Conservation (phyloP, 2,888 invertebrate species). For the Melanchra persicariae region DNA sequence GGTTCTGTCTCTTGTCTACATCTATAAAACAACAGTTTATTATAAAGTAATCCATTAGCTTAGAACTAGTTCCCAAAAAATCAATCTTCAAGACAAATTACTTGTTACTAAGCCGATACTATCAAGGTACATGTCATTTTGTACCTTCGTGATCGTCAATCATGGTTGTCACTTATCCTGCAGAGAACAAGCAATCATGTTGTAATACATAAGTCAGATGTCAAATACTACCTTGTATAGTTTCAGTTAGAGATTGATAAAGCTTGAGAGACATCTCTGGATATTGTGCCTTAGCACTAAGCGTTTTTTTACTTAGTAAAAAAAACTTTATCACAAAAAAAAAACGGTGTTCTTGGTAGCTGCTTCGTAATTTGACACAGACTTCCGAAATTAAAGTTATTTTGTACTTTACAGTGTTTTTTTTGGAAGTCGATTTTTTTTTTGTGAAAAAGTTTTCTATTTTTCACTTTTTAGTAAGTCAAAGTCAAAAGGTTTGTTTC, state of each 20-base stretch:
- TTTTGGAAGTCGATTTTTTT: no score
- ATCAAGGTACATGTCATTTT: neutral
- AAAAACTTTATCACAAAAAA: no score
- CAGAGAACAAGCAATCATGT: conserved; percentile 22
- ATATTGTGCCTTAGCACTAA: no score
- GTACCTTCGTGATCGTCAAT: conserved; percentile 34
- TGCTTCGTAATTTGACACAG: no score
- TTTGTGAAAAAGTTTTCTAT: no score
- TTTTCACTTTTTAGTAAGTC: no score
- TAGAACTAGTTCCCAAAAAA: conserved; percentile 1
- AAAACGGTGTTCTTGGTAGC: no score
- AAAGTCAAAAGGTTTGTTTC: no score
- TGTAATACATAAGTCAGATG: conserved; percentile 1
- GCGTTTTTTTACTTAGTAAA: no score
- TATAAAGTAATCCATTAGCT: neutral
- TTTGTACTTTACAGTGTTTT: no score
- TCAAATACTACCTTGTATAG: conserved; percentile 12
- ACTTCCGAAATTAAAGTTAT: no score
- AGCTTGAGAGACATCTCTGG: neutral
- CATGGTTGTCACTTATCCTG: conserved; percentile 27
- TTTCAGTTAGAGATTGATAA: neutral
- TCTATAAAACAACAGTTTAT: neutral
- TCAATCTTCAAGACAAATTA: neutral
- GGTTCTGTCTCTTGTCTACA: neutral
- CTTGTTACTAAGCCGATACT: conserved; percentile 11